Evolutionary conservation across 1,140 invertebrate genomes (phyloP).

Genomic region (Gonatopus flavifemur): DNA sequence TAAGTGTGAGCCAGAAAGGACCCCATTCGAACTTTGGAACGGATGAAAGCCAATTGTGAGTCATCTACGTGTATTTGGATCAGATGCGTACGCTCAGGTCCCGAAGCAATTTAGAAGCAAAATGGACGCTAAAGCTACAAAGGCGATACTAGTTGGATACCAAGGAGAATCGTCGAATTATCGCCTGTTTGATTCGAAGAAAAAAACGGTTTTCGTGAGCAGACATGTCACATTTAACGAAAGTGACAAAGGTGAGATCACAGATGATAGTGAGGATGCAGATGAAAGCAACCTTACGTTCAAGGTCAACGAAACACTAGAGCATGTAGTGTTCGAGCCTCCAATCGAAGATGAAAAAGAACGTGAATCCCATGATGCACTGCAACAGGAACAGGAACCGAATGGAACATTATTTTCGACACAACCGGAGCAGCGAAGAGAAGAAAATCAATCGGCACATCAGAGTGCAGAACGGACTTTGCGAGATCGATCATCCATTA

Average conservation of each 20-base stretch:
- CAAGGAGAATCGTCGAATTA: constrained; percentile 5
- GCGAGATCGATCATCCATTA: not conserved
- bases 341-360: constrained; percentile 2
- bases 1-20: constrained; percentile 1
- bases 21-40: constrained; percentile 29
- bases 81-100: constrained; percentile 31
- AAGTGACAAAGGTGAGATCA: not conserved
- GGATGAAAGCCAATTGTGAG: constrained; percentile 26
- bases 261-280: not conserved
- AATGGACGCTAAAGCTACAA: constrained; percentile 23
- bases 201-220: not conserved
- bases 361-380: too few species aligned
- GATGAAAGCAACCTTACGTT: too few species aligned
- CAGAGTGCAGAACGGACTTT: too few species aligned
- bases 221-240: constrained; percentile 2
- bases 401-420: too few species aligned
- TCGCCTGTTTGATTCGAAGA: not conserved
- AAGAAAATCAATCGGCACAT: too few species aligned
- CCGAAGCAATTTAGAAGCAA: constrained; percentile 31
- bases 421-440: too few species aligned
- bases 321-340: not conserved
- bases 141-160: constrained; percentile 28
- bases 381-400: too few species aligned
- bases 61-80: constrained; percentile 43
- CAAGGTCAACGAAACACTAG: not conserved